These are phyloP conservation scores for Rutpela maculata DNA, from an alignment of 2,888 invertebrate genomes.

Conservation along the genomic window DNA sequence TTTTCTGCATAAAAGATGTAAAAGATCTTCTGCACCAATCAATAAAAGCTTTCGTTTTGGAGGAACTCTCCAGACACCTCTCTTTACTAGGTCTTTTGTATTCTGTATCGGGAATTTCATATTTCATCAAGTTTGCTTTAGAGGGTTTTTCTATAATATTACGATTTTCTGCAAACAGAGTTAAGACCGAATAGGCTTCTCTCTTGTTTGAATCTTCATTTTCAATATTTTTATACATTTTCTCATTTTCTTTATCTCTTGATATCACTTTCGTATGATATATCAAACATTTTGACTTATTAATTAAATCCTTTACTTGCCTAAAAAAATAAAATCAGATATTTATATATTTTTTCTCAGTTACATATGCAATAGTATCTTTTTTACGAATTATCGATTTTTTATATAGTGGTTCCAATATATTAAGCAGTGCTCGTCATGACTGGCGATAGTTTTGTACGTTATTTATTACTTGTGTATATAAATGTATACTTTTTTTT, in stretches of 20 bases:
- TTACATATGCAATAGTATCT: too few relatives aligned
- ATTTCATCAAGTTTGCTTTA: neutral
- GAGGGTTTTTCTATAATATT: neutral
- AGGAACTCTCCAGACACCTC: neutral
- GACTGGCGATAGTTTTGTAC: too few relatives aligned
- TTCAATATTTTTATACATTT: neutral
- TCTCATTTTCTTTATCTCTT: neutral
- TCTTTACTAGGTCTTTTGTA: neutral
- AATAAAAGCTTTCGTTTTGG: constrained; percentile 27
- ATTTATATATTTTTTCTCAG: too few relatives aligned
- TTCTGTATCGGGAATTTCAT: neutral
- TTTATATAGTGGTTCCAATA: too few relatives aligned
- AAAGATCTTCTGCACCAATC: constrained; percentile 22
- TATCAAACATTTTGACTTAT: neutral
- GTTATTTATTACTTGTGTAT: too few relatives aligned
- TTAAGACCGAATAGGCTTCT: neutral
- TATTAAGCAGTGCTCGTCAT: too few relatives aligned
- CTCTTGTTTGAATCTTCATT: neutral
- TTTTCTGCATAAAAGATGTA: constrained; percentile 17
- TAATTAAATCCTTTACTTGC: constrained; percentile 14
- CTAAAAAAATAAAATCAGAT: neutral
- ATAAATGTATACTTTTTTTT: too few relatives aligned
- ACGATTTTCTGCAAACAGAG: neutral
- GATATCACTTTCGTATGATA: too few relatives aligned
- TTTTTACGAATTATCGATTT: too few relatives aligned